Evolutionary conservation across 2,797 vertebrate genomes (phyloP), one percentile per base, ranked within the genome.

Genomic region (Macroramphosus scolopax): DNA sequence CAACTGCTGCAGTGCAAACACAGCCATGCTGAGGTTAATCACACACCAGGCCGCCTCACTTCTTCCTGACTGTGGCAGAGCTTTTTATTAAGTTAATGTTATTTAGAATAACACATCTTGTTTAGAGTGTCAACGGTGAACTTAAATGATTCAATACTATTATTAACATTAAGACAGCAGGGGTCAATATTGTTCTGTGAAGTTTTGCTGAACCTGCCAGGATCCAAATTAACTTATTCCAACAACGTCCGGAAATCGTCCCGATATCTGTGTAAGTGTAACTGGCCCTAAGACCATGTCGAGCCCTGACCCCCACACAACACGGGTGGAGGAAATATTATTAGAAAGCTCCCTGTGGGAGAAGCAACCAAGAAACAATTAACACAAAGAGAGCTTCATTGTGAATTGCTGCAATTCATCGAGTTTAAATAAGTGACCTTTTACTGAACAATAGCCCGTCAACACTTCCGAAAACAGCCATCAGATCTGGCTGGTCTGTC

Each of bases 371-470:
- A 34, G 36, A 12, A 63, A n/a, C 31, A 82, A 63, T 25, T n/a
- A 40, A 53, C 35, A 72, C 60, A 72, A 72, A 66, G 44, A 42
- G 44, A 40, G 28, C 20, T 32, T 30, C 37, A 78, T 69, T 78
- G 78, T 78, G 44, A 52, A 48, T 25, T 1, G 9, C 31, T 39
- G 5, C 31, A 1, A 45, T 54, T 59, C 44, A 52, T 56, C 1
- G 6, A 42, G 46, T 71, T 65, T 67, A 72, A 81, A 75, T 76
- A 81, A 72, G 56, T 59, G 63, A 66, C 59, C 62, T 72, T 74
- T 75, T 7, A 28, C 53, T 26, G 51, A 60, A 84, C 74, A 83
- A 79, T 72, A 46, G 18, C 9, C 36, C 2, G 12, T 81, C 59
- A 69, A 53, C 78, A 61, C 63, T 41, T 16, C n/a, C 42, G 59